Percentiles rank a stretch among this genome's conserved stretches.
phyloP scores from a whole-genome alignment of 2,888 invertebrate genomes.

The Scelioninae gen. 1 region DNA sequence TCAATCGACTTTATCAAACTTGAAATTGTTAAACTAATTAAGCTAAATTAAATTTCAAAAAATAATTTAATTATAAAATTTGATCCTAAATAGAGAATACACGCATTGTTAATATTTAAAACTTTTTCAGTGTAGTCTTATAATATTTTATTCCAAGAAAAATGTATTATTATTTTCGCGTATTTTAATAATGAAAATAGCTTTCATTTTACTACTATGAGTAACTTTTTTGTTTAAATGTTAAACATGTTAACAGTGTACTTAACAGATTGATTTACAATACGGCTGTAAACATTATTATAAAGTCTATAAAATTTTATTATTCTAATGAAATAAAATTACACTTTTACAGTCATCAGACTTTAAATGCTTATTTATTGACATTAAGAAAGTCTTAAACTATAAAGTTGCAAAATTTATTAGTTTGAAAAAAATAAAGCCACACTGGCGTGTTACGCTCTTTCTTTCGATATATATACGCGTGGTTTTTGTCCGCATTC shows the following conservation, averaged over 20 bases:
- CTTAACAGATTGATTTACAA: slow-evolving; percentile 41
- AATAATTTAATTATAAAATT: neutral
- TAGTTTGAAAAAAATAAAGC: neutral
- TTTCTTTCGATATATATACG: neutral
- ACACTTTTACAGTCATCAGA: slow-evolving; percentile 4
- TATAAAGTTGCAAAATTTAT: slow-evolving; percentile 10
- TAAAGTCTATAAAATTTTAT: slow-evolving; percentile 26
- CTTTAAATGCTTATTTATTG: slow-evolving; percentile 19
- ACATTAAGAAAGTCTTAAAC: slow-evolving; percentile 13
- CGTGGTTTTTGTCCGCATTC: neutral
- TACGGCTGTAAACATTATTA: slow-evolving; percentile 1
- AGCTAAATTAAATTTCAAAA: neutral
- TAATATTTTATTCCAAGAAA: too few relatives aligned
- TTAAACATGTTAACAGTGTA: neutral
- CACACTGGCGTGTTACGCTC: neutral
- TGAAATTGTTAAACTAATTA: slow-evolving; percentile 27
- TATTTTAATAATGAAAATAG: slow-evolving; percentile 5
- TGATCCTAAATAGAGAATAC: neutral
- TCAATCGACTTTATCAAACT: slow-evolving; percentile 18
- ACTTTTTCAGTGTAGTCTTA: too few relatives aligned
- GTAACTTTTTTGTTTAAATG: slow-evolving; percentile 4
- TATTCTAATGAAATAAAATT: slow-evolving; percentile 33
- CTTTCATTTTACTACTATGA: slow-evolving; percentile 20
- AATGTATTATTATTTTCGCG: too few relatives aligned
- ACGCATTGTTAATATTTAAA: too few relatives aligned